Conservation (phyloP, 2,888 invertebrate genomes). For the Acleris emargana region DNA sequence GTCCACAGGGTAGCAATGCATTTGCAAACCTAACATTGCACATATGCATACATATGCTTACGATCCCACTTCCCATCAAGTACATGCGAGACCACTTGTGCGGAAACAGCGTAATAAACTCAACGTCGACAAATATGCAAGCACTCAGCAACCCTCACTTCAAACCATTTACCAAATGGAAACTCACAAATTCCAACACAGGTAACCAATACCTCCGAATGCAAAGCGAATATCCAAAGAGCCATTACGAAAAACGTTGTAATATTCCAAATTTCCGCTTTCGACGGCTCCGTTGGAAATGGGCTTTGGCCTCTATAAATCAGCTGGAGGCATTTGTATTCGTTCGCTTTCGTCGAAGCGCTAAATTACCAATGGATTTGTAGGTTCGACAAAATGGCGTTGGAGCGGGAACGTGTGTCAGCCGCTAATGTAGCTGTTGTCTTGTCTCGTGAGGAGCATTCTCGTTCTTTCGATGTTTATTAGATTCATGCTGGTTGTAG, state of each 20-base stretch:
- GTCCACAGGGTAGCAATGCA: no score
- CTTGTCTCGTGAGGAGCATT: no score
- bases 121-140: no score
- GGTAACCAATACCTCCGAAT: neutral
- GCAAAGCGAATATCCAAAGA: constrained; percentile 6
- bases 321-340: constrained; percentile 9
- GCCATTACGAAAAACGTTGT: constrained; percentile 9
- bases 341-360: constrained; percentile 4
- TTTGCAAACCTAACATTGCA: no score
- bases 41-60: no score
- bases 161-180: no score
- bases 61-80: no score
- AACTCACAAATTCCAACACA: neutral
- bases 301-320: constrained; percentile 12
- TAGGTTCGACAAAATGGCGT: neutral
- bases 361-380: neutral
- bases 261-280: constrained; percentile 16
- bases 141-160: no score
- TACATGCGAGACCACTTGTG: no score
- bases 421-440: no score
- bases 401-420: neutral
- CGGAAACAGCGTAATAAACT: no score
- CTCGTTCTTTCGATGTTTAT: neutral
- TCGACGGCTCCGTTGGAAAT: neutral
- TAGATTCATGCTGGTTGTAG: no score